Evolutionary conservation across 2,888 invertebrate genomes (phyloP).

Genomic region (Drosophila cognata): DNA sequence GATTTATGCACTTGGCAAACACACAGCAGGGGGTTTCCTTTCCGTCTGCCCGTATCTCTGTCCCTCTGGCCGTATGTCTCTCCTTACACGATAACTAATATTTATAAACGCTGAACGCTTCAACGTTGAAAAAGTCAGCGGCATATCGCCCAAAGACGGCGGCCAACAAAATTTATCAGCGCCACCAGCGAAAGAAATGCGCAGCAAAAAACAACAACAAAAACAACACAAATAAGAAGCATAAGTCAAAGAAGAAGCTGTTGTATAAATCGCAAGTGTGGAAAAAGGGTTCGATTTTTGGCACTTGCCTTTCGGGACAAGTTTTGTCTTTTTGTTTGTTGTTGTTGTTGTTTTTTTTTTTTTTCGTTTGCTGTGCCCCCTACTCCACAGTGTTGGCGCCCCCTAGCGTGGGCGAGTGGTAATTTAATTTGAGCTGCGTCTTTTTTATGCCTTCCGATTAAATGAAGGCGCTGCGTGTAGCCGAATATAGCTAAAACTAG

Average conservation of each 20-base stretch:
- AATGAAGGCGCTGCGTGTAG: constrained; percentile 59
- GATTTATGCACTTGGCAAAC: constrained; percentile 83
- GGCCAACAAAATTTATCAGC: constrained; percentile 80
- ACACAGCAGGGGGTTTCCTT: constrained; percentile 70
- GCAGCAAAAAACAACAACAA: constrained; percentile 35
- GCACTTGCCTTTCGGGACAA: constrained; percentile 61
- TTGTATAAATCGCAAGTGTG: constrained; percentile 63
- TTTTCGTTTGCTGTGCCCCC: constrained; percentile 11
- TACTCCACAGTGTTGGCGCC: constrained; percentile 53
- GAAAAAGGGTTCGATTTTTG: constrained; percentile 79
- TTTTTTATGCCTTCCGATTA: constrained; percentile 78
- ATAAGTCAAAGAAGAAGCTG: constrained; percentile 54
- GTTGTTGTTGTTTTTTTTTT: constrained; percentile 1
- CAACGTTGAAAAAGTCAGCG: constrained; percentile 73
- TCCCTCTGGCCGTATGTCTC: constrained; percentile 19
- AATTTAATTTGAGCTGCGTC: constrained; percentile 70
- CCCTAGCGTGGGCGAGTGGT: constrained; percentile 73
- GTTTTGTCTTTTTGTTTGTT: constrained; percentile 14
- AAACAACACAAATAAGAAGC: constrained; percentile 8
- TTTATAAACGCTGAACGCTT: constrained; percentile 64
- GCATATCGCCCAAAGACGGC: constrained; percentile 78
- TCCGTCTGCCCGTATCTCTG: constrained; percentile 40
- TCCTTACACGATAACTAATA: constrained; percentile 76
- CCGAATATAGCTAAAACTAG: constrained; percentile 13
- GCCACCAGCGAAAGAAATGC: constrained; percentile 58